These are phyloP conservation scores for Acropora yongei DNA, from an alignment of 64 coral and sea anemone species.

Conservation along the genomic window DNA sequence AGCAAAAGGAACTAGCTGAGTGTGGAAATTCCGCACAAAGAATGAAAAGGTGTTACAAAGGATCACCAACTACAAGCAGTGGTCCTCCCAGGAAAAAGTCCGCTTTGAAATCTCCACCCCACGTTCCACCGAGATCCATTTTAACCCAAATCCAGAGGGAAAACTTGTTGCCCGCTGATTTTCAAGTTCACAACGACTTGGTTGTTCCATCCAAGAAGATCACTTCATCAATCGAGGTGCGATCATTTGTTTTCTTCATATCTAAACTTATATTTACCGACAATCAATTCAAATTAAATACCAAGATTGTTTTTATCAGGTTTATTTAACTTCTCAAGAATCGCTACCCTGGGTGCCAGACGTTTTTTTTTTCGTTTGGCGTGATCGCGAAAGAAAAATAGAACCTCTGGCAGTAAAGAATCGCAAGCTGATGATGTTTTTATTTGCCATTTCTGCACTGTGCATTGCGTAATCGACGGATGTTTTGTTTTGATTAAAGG, in stretches of 20 bases:
- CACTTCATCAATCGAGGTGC: background rate
- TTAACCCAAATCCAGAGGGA: background rate
- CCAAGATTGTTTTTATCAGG: background rate
- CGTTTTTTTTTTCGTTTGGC: too few species aligned
- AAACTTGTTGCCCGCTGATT: background rate
- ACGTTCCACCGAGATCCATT: background rate
- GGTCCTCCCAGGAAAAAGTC: background rate
- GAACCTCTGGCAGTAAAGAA: background rate
- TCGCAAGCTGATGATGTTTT: background rate
- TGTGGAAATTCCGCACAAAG: too few species aligned
- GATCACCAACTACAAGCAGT: too few species aligned
- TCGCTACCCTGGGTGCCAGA: too few species aligned
- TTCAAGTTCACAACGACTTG: background rate
- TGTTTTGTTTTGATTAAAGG: background rate
- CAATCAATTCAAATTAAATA: background rate
- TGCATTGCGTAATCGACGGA: background rate
- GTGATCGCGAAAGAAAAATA: too few species aligned
- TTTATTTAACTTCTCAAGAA: background rate
- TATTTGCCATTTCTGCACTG: background rate
- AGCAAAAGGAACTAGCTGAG: too few species aligned
- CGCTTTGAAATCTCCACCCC: background rate
- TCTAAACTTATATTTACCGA: background rate
- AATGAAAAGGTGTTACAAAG: too few species aligned
- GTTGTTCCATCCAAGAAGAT: too few species aligned
- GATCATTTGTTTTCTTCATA: background rate